Base-by-base conservation (phyloP, 2,797 vertebrate species). In the Epinephelus malabaricus region DNA sequence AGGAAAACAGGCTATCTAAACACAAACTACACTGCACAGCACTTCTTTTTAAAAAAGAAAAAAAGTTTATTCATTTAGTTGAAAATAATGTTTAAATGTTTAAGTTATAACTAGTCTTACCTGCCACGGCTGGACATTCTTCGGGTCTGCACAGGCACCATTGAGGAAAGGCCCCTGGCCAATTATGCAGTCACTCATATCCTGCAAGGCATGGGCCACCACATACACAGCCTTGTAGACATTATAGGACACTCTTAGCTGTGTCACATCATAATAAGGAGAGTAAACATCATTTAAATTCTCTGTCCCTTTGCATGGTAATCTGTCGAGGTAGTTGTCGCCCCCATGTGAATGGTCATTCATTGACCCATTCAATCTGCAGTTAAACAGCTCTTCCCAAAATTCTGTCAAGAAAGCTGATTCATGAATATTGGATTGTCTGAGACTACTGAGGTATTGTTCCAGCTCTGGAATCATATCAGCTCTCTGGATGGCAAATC, bases 151-250 rank as follows among this genome's bases (percentile, higher is more conserved):
- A 88, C 93, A 95, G 21, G 86, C 88, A 14, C 88, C 82, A 68
- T 94, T 93, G 17, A 60, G 49, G 55, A 94, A 95, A 21, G 94
- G 94, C 27, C 94, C 95, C 1, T 89, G 53, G 69, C 90, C 92
- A 7, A 53, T 56, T 60, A 79, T 77, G 79, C 94, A 96, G 54
- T 74, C 65, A 77, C 73, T 90, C 86, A 96, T 92, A 27, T 94
- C 85, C 5, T 95, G 90, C 64, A 96, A 80, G 95, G 95, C 93
- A 80, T 95, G 81, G 18, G 94, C 95, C 55, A 95, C 89, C 7
- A 95, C 79, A 81, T 95, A 92, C 21, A 95, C 94, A 46, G 94
- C 95, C 69, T 95, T 95, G 75, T 95, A 95, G n/a, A 95, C 94
- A 46, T 95, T 96, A 82, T 91, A 95, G 19, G 94, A 94, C 47